Evolutionary conservation across 2,888 invertebrate genomes (phyloP).

Genomic region (Mesorhabditis spiculigera): DNA sequence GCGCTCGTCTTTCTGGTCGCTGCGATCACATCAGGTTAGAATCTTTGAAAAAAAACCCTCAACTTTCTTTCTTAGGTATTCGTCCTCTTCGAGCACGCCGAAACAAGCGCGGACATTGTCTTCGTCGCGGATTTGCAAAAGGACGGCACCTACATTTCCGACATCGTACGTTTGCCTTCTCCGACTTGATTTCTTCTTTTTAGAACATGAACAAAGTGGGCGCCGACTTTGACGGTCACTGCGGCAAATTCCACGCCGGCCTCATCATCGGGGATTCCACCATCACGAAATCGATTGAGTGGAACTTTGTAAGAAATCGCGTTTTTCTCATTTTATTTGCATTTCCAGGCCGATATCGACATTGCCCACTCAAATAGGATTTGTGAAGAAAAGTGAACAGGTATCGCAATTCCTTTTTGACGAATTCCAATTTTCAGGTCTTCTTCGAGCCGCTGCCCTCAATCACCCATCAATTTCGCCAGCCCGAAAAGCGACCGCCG

Average conservation of each 20-base stretch:
- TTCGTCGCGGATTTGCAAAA: slow-evolving; percentile 79
- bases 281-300: slow-evolving; percentile 81
- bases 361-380: slow-evolving; percentile 65
- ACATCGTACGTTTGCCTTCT: slow-evolving; percentile 70
- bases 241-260: slow-evolving; percentile 77
- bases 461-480: slow-evolving; percentile 77
- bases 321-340: neutral
- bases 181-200: slow-evolving; percentile 9
- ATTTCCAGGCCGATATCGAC: slow-evolving; percentile 68
- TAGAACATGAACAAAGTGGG: slow-evolving; percentile 75
- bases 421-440: slow-evolving; percentile 15
- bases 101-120: slow-evolving; percentile 77
- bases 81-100: slow-evolving; percentile 71
- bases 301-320: slow-evolving; percentile 69
- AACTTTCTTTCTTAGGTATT: slow-evolving; percentile 67
- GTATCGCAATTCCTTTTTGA: too few species aligned
- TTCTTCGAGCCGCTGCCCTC: slow-evolving; percentile 45
- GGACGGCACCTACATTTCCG: slow-evolving; percentile 73
- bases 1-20: slow-evolving; percentile 63
- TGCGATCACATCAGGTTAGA: slow-evolving; percentile 66
- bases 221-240: slow-evolving; percentile 74
- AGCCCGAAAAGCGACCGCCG: slow-evolving; percentile 85
- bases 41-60: slow-evolving; percentile 17
- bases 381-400: slow-evolving; percentile 50
- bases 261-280: slow-evolving; percentile 86